Evolutionary conservation across 1,140 invertebrate genomes (phyloP).

Genomic region (Nomia melanderi): DNA sequence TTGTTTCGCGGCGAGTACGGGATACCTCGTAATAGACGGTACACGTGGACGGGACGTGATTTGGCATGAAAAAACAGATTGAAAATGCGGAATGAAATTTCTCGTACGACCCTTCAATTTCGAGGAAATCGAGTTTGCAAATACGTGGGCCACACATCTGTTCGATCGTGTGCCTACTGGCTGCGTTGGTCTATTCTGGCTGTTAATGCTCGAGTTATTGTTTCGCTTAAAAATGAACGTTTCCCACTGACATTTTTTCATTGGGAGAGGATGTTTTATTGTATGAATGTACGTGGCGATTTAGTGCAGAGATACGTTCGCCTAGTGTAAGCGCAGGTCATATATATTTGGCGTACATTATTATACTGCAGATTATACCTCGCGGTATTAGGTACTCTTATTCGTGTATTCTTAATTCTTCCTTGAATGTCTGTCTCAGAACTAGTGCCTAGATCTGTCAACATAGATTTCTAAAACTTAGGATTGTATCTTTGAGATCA

Average conservation of each 20-base stretch:
- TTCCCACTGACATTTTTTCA: not conserved
- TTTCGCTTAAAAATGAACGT: not conserved
- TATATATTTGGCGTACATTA: not conserved
- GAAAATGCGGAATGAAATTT: not conserved
- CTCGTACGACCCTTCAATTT: not conserved
- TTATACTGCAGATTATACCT: too few relatives aligned
- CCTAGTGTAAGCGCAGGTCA: not conserved
- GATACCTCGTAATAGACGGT: not conserved
- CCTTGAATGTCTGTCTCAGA: too few relatives aligned
- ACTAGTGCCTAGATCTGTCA: too few relatives aligned
- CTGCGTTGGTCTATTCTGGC: not conserved
- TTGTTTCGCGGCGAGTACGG: not conserved
- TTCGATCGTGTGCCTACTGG: not conserved
- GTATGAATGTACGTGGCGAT: too few relatives aligned
- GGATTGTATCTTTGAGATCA: too few relatives aligned
- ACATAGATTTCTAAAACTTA: too few relatives aligned
- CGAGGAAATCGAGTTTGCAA: slow-evolving; percentile 2
- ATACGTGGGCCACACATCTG: not conserved
- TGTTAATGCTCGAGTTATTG: slow-evolving; percentile 6
- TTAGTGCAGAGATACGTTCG: not conserved
- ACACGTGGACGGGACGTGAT: not conserved
- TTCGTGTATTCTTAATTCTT: too few relatives aligned
- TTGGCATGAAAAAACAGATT: not conserved
- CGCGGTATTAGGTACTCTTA: too few relatives aligned
- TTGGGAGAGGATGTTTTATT: not conserved